Evolutionary conservation across 2,888 invertebrate genomes (phyloP).

Genomic region (Calliphora vomitoria): DNA sequence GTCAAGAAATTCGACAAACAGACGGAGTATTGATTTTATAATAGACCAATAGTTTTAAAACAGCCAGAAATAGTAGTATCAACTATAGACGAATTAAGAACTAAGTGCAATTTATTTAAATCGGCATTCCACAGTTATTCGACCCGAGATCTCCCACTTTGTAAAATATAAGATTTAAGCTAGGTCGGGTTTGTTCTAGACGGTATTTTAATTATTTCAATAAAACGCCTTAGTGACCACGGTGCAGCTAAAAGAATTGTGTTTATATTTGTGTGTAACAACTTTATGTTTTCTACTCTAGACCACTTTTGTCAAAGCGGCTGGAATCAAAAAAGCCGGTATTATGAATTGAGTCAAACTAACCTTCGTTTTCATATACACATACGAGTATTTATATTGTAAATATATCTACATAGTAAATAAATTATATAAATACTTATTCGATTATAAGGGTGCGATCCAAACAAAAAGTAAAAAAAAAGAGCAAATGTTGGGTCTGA

Average conservation of each 20-base stretch:
- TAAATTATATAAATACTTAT: conserved; percentile 6
- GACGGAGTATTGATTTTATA: too few species aligned
- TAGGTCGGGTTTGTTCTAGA: too few species aligned
- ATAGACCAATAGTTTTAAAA: too few species aligned
- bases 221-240: conserved; percentile 1
- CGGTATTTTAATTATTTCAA: too few species aligned
- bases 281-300: conserved; percentile 25
- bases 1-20: too few species aligned
- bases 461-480: background rate
- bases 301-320: conserved; percentile 43
- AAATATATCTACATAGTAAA: background rate
- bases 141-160: too few species aligned
- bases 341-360: conserved; percentile 33
- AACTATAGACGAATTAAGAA: too few species aligned
- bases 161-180: too few species aligned
- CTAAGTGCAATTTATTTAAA: too few species aligned
- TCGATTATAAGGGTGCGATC: conserved; percentile 53
- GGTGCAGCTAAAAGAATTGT: conserved; percentile 24
- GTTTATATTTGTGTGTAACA: background rate
- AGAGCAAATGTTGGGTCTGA: conserved; percentile 18
- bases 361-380: background rate
- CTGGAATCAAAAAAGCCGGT: conserved; percentile 61
- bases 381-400: background rate
- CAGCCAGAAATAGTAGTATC: too few species aligned
- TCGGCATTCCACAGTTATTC: too few species aligned